phyloP scores from a whole-genome alignment of 2,797 vertebrate species.

The Periophthalmus magnuspinnatus region DNA sequence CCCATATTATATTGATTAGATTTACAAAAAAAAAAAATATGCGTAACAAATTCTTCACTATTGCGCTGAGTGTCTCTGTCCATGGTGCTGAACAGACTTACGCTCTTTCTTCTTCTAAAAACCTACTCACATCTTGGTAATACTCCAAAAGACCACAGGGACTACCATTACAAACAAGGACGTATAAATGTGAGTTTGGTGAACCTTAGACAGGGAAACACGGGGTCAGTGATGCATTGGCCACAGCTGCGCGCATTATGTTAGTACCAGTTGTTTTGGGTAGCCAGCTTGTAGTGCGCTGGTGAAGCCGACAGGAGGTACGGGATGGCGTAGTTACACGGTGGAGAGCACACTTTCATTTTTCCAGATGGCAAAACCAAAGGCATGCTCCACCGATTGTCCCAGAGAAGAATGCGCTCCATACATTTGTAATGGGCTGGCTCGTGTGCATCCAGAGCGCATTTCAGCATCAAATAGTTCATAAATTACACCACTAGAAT shows the following conservation, averaged over 20 bases:
- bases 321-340: constrained; percentile 52
- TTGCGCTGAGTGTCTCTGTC: background rate
- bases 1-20: too few relatives aligned
- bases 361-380: constrained; percentile 62
- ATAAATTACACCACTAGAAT: background rate
- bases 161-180: background rate
- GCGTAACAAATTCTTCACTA: background rate
- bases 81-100: constrained; percentile 8
- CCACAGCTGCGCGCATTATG: constrained; percentile 11
- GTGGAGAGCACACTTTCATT: constrained; percentile 58
- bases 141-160: background rate
- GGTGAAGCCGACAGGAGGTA: constrained; percentile 62
- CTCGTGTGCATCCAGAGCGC: background rate
- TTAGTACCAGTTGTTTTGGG: constrained; percentile 38
- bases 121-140: constrained; percentile 32
- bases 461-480: background rate
- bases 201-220: constrained; percentile 16
- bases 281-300: constrained; percentile 37
- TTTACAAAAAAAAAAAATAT: too few relatives aligned
- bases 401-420: constrained; percentile 49
- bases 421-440: constrained; percentile 43
- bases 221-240: constrained; percentile 12
- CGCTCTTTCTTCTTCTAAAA: constrained; percentile 34
- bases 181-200: constrained; percentile 20
- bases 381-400: constrained; percentile 49